Conservation (phyloP, 1,140 invertebrate genomes). For the Oreohelix idahoensis region DNA sequence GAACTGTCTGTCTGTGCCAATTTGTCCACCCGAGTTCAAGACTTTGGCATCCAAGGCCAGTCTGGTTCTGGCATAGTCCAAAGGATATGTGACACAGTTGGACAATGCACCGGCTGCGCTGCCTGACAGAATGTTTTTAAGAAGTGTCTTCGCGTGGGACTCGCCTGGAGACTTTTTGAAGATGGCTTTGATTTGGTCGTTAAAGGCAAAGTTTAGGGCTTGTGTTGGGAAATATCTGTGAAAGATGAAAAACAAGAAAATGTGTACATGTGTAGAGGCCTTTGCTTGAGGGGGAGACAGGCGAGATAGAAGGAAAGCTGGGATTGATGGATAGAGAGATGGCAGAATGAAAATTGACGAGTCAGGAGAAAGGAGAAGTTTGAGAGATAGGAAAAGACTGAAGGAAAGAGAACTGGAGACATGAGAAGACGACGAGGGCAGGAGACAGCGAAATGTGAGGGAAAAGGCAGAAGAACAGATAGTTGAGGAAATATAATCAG, state of each 20-base stretch:
- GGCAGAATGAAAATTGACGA: too few species aligned
- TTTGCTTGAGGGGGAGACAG: too few species aligned
- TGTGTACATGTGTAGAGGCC: too few species aligned
- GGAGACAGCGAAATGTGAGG: too few species aligned
- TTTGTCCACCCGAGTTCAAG: constrained; percentile 80
- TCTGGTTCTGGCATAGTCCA: constrained; percentile 94
- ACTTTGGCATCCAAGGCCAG: constrained; percentile 73
- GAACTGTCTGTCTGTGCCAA: constrained; percentile 83
- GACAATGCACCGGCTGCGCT: constrained; percentile 93
- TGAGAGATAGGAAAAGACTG: too few species aligned
- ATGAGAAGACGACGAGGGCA: too few species aligned
- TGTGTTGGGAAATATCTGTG: constrained; percentile 87
- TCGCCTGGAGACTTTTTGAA: constrained; percentile 63
- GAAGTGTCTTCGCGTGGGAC: constrained; percentile 53
- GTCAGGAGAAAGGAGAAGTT: too few species aligned
- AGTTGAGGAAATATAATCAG: too few species aligned
- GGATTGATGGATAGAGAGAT: too few species aligned
- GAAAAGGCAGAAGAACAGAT: too few species aligned
- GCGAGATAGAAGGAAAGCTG: too few species aligned
- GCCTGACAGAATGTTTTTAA: constrained; percentile 85
- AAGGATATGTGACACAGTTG: constrained; percentile 91
- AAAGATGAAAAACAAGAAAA: not conserved
- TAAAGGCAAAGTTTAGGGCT: constrained; percentile 95
- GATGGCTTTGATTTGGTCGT: constrained; percentile 85
- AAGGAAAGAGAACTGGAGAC: too few species aligned